These are phyloP conservation scores for Helicolenus hilgendorfi DNA, from an alignment of 2,797 vertebrate species.

Conservation along the genomic window DNA sequence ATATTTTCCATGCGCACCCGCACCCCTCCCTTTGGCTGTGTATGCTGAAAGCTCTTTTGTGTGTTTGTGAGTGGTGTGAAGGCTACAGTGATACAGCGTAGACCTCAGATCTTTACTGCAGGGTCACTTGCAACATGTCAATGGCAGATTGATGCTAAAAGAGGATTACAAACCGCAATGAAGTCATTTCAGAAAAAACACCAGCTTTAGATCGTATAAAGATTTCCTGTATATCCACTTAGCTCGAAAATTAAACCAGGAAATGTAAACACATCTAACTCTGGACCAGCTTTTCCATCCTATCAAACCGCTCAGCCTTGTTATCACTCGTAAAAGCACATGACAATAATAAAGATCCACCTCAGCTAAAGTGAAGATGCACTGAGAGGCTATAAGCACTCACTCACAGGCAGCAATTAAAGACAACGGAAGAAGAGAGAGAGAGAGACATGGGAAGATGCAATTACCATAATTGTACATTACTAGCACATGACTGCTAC, in stretches of 20 bases:
- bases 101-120: conserved; percentile 10
- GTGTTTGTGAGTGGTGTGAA: conserved; percentile 62
- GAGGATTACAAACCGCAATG: neutral
- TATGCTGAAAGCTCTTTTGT: conserved; percentile 87
- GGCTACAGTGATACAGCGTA: conserved; percentile 52
- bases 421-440: neutral
- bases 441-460: conserved; percentile 8
- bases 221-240: neutral
- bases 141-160: neutral
- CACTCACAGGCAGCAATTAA: neutral
- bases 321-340: neutral
- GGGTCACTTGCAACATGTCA: neutral
- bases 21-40: conserved; percentile 60
- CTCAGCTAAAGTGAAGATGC: neutral
- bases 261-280: neutral
- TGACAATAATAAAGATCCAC: neutral
- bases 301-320: neutral
- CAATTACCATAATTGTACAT: conserved; percentile 10
- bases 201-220: neutral
- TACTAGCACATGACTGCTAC: conserved; percentile 24
- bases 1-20: conserved; percentile 82
- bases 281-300: neutral
- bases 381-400: neutral
- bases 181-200: neutral
- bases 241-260: neutral